A percentile compares a stretch with the other conserved stretches of the same genome.
phyloP scores from a whole-genome alignment of 35 echinoderm and acorn worm genomes.

The Eucidaris tribuloides region DNA sequence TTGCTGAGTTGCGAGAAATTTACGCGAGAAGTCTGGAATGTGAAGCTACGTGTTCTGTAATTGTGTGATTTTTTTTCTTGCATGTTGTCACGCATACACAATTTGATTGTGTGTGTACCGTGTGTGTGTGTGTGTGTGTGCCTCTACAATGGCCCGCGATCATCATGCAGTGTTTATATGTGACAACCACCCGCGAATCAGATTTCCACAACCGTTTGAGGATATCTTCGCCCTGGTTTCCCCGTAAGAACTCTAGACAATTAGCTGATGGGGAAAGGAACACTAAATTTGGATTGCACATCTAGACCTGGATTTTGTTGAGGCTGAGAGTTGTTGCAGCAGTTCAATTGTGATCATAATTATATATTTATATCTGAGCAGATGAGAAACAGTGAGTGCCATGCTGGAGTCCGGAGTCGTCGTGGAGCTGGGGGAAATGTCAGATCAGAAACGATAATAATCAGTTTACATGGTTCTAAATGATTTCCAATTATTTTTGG shows the following conservation, averaged over 20 bases:
- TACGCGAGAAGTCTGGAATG: not conserved
- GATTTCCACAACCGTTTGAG: not conserved
- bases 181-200: not conserved
- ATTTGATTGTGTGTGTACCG: too few relatives aligned
- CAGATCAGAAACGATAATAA: too few relatives aligned
- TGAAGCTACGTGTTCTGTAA: slow-evolving; percentile 2
- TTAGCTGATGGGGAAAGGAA: not conserved
- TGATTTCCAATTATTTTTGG: too few relatives aligned
- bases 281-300: not conserved
- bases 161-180: slow-evolving; percentile 27
- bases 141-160: slow-evolving; percentile 18
- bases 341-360: too few relatives aligned
- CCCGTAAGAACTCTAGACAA: not conserved
- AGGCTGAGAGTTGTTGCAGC: too few relatives aligned
- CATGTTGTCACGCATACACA: slow-evolving; percentile 20
- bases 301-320: too few relatives aligned
- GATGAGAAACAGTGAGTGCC: too few relatives aligned
- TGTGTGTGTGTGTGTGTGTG: slow-evolving; percentile 20
- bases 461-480: too few relatives aligned
- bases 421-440: too few relatives aligned
- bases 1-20: too few relatives aligned
- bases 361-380: too few relatives aligned
- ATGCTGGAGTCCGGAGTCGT: too few relatives aligned
- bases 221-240: slow-evolving; percentile 25
- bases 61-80: slow-evolving; percentile 10